phyloP scores from a whole-genome alignment of 1,140 invertebrate genomes.

The Lucilia sericata region DNA sequence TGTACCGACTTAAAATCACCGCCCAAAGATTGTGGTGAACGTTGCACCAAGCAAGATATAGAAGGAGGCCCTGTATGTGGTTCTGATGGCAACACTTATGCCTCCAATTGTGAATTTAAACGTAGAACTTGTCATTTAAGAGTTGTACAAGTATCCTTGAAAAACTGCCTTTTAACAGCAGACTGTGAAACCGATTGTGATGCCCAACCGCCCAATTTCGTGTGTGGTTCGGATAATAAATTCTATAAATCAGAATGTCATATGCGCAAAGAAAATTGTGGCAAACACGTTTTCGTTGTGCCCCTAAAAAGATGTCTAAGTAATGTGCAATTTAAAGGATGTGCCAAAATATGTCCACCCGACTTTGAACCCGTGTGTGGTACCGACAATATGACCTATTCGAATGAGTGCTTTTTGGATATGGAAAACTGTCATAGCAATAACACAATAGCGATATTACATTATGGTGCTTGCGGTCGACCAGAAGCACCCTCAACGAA shows the following conservation, averaged over 20 bases:
- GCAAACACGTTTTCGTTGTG: constrained; percentile 89
- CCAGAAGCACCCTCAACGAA: constrained; percentile 65
- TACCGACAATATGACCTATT: constrained; percentile 89
- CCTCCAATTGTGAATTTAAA: constrained; percentile 88
- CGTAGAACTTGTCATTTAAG: constrained; percentile 85
- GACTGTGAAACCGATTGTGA: constrained; percentile 81
- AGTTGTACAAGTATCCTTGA: constrained; percentile 81
- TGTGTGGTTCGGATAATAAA: constrained; percentile 92
- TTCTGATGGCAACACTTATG: constrained; percentile 91
- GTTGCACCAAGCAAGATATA: constrained; percentile 78
- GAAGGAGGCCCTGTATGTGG: constrained; percentile 85
- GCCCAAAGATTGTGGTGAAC: constrained; percentile 77
- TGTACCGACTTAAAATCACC: constrained; percentile 81
- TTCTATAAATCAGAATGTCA: constrained; percentile 94
- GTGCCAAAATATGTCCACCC: constrained; percentile 85
- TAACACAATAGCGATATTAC: constrained; percentile 60
- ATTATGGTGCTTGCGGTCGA: constrained; percentile 66
- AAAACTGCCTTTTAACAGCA: constrained; percentile 85
- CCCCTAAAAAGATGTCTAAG: constrained; percentile 85
- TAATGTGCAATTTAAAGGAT: constrained; percentile 86
- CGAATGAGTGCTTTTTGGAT: constrained; percentile 91
- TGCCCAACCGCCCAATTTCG: constrained; percentile 78
- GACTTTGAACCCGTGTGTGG: constrained; percentile 92
- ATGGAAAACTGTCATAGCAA: constrained; percentile 89
- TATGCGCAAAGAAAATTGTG: constrained; percentile 92